These are phyloP conservation scores for Nomada ferruginata DNA, from an alignment of 2,888 invertebrate species.

Conservation along the genomic window DNA sequence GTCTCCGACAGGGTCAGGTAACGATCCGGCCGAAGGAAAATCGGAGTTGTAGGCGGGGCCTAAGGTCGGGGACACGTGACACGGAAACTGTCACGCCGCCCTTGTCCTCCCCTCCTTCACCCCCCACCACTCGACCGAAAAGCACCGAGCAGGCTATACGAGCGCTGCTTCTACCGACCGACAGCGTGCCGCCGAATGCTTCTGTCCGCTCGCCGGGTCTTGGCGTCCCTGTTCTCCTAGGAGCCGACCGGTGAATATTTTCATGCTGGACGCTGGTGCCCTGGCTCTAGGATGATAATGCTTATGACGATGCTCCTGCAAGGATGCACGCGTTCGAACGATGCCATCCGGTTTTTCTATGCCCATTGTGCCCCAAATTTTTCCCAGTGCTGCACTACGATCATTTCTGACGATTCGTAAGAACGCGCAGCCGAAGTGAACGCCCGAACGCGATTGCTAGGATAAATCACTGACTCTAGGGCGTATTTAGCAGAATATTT, in stretches of 20 bases:
- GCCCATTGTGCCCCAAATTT: background rate
- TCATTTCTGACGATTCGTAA: background rate
- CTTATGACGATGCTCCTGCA: conserved; percentile 10
- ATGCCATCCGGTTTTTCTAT: background rate
- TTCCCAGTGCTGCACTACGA: background rate
- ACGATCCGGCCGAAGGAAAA: conserved; percentile 70
- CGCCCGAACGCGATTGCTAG: background rate
- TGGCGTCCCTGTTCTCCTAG: background rate
- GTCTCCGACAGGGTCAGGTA: conserved; percentile 60
- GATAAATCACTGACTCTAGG: no score
- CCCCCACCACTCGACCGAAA: conserved; percentile 71
- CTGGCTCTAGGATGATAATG: background rate
- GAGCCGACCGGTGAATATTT: background rate
- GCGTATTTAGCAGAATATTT: no score
- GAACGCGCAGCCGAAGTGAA: background rate
- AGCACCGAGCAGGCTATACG: conserved; percentile 54
- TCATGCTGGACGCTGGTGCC: background rate
- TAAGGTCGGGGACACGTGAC: conserved; percentile 83
- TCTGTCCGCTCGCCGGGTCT: conserved; percentile 12
- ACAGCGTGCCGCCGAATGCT: conserved; percentile 44
- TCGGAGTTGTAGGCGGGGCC: conserved; percentile 81
- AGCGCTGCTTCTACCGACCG: conserved; percentile 55
- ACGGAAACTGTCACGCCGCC: conserved; percentile 84
- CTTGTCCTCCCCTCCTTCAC: conserved; percentile 79
- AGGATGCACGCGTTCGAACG: background rate